phyloP scores from a whole-genome alignment of 2,888 invertebrate species.

The Hartigia nigra region DNA sequence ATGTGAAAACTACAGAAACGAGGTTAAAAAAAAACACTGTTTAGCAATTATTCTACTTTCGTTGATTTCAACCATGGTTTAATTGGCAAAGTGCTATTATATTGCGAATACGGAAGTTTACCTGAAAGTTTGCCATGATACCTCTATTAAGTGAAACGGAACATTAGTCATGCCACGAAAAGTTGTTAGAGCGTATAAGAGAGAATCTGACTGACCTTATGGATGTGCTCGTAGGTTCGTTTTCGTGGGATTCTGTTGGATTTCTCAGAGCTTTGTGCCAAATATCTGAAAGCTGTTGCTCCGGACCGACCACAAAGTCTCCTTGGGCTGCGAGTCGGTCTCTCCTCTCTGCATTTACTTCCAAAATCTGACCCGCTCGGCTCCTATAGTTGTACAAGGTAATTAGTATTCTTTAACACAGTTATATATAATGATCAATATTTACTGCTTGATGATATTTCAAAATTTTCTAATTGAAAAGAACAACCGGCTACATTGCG shows the following conservation, averaged over 20 bases:
- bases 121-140: conserved; percentile 65
- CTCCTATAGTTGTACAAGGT: conserved; percentile 33
- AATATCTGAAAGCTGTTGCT: conserved; percentile 62
- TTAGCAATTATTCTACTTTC: not conserved
- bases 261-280: conserved; percentile 63
- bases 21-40: not conserved
- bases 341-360: conserved; percentile 63
- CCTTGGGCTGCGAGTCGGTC: conserved; percentile 63
- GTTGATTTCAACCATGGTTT: not conserved
- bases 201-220: conserved; percentile 41
- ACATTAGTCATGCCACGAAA: conserved; percentile 10
- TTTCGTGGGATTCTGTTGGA: conserved; percentile 43
- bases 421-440: not conserved
- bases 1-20: not conserved
- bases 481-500: not conserved
- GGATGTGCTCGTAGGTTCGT: conserved; percentile 38
- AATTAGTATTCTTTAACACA: too few species aligned
- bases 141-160: conserved; percentile 44
- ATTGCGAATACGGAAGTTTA: conserved; percentile 34
- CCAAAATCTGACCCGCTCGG: conserved; percentile 56
- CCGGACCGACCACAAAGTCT: conserved; percentile 57
- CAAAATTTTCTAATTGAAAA: not conserved
- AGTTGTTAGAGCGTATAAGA: conserved; percentile 8
- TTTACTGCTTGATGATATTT: not conserved
- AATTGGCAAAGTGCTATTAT: not conserved